These are phyloP conservation scores for Lophochroa leadbeateri DNA, from an alignment of 2,113 vertebrate species.

Conservation along the genomic window DNA sequence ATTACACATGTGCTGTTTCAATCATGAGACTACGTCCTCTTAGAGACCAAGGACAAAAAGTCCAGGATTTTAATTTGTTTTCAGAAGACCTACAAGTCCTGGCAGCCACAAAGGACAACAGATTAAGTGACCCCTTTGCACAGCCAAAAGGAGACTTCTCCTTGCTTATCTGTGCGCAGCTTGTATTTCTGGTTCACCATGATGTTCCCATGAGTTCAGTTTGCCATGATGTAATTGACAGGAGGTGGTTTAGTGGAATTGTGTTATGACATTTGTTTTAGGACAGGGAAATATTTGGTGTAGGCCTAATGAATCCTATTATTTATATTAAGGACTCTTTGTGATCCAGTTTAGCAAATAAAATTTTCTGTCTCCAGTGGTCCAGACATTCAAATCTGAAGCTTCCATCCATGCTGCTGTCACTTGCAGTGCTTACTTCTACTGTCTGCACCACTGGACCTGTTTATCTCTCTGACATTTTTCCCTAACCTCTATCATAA, in stretches of 20 bases:
- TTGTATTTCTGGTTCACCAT: background rate
- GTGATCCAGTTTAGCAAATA: background rate
- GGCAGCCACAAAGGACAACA: background rate
- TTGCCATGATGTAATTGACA: background rate
- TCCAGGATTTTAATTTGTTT: background rate
- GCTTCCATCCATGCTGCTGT: background rate
- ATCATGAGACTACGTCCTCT: background rate
- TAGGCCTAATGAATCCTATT: background rate
- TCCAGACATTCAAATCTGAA: background rate
- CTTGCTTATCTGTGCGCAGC: background rate
- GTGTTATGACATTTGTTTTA: background rate
- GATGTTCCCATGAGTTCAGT: background rate
- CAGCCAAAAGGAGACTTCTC: constrained; percentile 4
- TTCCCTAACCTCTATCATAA: background rate
- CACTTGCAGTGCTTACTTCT: background rate
- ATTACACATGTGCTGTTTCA: background rate
- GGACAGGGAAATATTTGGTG: background rate
- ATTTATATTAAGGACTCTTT: background rate
- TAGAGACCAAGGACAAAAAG: background rate
- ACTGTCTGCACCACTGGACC: background rate
- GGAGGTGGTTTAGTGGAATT: background rate
- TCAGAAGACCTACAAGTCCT: background rate
- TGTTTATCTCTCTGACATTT: background rate
- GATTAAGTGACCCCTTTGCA: background rate
- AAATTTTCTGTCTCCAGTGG: background rate